Conservation (phyloP, 2,113 vertebrate species). For the Daboia siamensis region DNA sequence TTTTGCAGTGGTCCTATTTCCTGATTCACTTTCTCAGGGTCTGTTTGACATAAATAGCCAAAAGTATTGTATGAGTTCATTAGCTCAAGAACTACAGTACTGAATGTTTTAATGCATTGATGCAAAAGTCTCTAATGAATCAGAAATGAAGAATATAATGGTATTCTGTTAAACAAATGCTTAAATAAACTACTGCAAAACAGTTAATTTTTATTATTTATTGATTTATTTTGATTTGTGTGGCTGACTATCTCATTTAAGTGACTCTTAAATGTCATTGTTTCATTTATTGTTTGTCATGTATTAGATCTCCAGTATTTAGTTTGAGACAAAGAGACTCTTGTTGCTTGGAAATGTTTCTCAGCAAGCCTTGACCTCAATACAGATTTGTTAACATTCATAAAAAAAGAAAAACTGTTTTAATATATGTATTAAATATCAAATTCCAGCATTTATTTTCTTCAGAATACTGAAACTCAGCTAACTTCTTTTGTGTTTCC, state of each 20-base stretch:
- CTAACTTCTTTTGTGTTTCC: not conserved
- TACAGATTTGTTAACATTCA: not conserved
- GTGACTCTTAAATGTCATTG: not conserved
- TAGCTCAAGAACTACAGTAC: not conserved
- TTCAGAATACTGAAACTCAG: not conserved
- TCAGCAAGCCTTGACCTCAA: not conserved
- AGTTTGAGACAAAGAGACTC: not conserved
- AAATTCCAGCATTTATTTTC: not conserved
- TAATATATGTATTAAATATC: not conserved
- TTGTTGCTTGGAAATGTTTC: not conserved
- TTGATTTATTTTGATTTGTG: not conserved
- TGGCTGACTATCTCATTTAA: not conserved
- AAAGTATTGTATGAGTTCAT: not conserved
- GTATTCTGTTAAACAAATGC: not conserved
- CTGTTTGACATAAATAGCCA: not conserved
- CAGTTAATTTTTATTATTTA: not conserved
- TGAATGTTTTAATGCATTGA: not conserved
- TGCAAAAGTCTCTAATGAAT: not conserved
- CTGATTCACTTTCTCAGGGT: not conserved
- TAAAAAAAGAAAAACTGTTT: not conserved
- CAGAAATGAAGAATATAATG: not conserved
- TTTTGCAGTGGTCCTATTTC: not conserved
- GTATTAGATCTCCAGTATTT: not conserved
- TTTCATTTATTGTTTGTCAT: not conserved
- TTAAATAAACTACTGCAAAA: not conserved